These are phyloP conservation scores for Akabosia matsudoensis DNA, from an alignment of 1,140 invertebrate genomes.

Conservation along the genomic window DNA sequence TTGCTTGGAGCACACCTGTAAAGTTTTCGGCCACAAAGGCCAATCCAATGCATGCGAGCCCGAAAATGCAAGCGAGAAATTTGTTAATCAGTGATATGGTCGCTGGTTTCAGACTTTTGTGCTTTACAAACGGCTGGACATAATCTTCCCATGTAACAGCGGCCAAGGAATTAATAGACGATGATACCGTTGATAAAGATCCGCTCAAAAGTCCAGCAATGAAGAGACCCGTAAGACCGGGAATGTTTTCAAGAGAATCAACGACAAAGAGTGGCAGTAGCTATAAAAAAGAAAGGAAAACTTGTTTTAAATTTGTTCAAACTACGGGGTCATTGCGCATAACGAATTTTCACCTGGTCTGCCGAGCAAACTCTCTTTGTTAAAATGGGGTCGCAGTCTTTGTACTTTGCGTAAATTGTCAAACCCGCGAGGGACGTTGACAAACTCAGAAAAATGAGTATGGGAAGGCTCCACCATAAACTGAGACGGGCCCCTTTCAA, in stretches of 20 bases:
- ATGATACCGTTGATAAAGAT: conserved; percentile 79
- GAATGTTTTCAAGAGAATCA: conserved; percentile 64
- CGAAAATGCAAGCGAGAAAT: conserved; percentile 64
- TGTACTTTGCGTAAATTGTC: conserved; percentile 51
- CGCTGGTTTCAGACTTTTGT: conserved; percentile 12
- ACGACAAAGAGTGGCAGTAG: conserved; percentile 75
- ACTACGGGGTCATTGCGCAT: neutral
- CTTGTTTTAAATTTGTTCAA: neutral
- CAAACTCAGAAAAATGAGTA: conserved; percentile 64
- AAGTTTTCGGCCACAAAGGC: conserved; percentile 71
- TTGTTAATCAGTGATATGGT: conserved; percentile 52
- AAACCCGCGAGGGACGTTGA: conserved; percentile 73
- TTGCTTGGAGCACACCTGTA: conserved; percentile 68
- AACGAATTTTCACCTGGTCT: conserved; percentile 33
- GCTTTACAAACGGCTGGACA: conserved; percentile 53
- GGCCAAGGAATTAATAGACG: conserved; percentile 76
- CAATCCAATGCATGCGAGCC: conserved; percentile 64
- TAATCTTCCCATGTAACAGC: conserved; percentile 85
- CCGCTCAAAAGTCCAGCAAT: conserved; percentile 80
- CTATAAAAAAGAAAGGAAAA: conserved; percentile 49
- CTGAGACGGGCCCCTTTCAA: conserved; percentile 62
- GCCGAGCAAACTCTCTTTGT: conserved; percentile 32
- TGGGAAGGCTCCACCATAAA: conserved; percentile 68
- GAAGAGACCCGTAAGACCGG: conserved; percentile 75
- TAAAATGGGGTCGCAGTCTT: conserved; percentile 33